Percentiles rank a stretch among this genome's conserved stretches.
phyloP scores from a whole-genome alignment of 2,113 vertebrate genomes.

The Dicrurus megarhynchus region DNA sequence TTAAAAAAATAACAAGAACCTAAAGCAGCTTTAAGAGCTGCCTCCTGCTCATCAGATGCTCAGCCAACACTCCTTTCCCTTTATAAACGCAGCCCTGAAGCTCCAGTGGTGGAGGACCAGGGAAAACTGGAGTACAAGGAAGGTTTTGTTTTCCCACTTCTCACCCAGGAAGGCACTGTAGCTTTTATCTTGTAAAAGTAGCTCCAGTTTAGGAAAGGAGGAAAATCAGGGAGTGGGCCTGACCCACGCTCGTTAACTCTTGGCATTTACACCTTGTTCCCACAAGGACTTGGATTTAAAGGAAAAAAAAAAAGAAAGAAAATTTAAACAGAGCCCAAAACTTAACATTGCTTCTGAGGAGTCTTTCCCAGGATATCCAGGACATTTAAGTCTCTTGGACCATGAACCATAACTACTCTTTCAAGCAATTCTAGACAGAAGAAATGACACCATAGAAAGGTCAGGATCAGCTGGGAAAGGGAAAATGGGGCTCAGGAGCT shows the following conservation, averaged over 20 bases:
- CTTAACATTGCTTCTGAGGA: not conserved
- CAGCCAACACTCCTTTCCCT: not conserved
- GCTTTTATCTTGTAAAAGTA: not conserved
- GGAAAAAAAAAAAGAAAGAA: not conserved
- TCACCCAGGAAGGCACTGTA: fast-evolving
- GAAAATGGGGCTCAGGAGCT: not conserved
- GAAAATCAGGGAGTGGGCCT: not conserved
- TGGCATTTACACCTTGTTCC: fast-evolving
- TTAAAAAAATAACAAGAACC: not conserved
- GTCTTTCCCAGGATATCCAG: not conserved
- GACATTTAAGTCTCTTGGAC: not conserved
- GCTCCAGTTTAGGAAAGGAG: not conserved
- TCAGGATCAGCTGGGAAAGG: not conserved
- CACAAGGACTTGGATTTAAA: not conserved
- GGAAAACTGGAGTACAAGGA: not conserved
- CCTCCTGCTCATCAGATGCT: not conserved
- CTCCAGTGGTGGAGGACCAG: not conserved
- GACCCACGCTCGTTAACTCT: fast-evolving
- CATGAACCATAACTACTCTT: not conserved
- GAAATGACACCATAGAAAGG: not conserved
- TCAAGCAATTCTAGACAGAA: not conserved
- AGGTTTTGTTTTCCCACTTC: not conserved
- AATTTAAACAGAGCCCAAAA: not conserved
- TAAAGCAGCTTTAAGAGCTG: not conserved
- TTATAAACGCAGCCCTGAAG: not conserved